A percentile compares a stretch with the other conserved stretches of the same genome.
Conservation (phyloP, 2,113 vertebrate species). For the Tyrannus savana region DNA sequence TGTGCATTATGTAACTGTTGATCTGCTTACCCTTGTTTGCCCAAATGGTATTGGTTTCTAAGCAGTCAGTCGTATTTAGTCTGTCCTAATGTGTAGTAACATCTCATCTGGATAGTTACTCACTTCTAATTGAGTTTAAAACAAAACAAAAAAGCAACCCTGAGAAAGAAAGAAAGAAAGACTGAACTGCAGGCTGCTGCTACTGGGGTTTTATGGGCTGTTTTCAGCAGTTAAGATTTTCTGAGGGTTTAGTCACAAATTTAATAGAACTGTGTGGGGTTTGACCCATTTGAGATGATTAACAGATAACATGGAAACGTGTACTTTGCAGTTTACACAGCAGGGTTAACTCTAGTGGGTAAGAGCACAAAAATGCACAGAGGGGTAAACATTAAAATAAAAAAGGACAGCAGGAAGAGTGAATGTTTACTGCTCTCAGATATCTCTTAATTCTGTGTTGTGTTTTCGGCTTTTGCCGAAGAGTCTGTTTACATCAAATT, state of each 20-base stretch:
- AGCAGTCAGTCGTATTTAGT: neutral
- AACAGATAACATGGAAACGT: neutral
- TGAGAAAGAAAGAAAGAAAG: neutral
- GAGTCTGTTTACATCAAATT: neutral
- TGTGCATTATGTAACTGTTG: slow-evolving; percentile 42
- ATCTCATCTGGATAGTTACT: neutral
- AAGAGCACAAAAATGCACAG: neutral
- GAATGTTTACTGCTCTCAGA: neutral
- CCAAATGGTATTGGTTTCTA: slow-evolving; percentile 27
- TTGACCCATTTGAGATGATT: neutral
- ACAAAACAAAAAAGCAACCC: neutral
- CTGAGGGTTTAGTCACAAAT: neutral
- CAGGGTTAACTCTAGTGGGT: neutral
- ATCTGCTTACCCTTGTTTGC: slow-evolving; percentile 45
- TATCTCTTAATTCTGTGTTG: neutral
- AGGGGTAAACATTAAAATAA: neutral
- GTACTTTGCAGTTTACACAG: neutral
- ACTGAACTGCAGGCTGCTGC: neutral
- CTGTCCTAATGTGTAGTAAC: neutral
- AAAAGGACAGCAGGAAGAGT: neutral
- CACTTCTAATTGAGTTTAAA: neutral
- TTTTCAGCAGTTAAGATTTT: neutral
- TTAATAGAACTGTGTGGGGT: neutral
- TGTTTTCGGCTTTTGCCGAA: neutral
- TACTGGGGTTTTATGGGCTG: neutral